Base-by-base conservation (phyloP, 2,797 vertebrate species). In the Chaetodon trifasciatus region DNA sequence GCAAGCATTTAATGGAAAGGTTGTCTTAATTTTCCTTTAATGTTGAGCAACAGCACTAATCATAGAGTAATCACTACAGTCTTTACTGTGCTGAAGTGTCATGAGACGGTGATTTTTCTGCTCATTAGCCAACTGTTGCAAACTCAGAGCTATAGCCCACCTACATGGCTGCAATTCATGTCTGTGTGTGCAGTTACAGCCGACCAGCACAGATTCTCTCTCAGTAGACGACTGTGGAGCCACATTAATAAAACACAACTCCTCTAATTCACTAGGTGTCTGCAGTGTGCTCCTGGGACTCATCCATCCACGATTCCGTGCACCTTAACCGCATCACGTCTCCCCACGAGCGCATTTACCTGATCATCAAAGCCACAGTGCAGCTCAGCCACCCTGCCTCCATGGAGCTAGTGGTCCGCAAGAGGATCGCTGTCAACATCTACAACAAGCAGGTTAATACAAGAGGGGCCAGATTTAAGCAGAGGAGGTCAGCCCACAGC, bases 331-430 rank as follows among this genome's bases (percentile, higher is more conserved):
- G 98, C 21, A 93, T 99, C 74, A 99, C 98, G 0, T 96, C 96
- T 0, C 97, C 96, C 32, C 96, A 96, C 49, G 98, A 99, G 90
- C 96, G 98, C 68, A 97, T 99, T 90, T 99, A 99, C 92, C 93
- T 99, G 76, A 99, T 99, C 58, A 94, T 98, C 82, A 99, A 99
- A 90, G 95, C 95, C 80, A 98, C 97, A 0, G 97, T 99, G 81
- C 98, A 99, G 91, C 98, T 99, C 89, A 99, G 98, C 86, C 98
- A 99, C 86, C 98, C 98, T 0, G 97, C 97, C 76, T 96, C 96
- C 8, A 96, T 99, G 97, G 98, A 99, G 90, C 92, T 99, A 81
- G 97, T 99, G 6, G 89, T 99, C 24, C 96, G 98, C 68, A 99
- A 99, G 90, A 97, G 98, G 88, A 96, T 99, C 23, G 96, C 98